Evolutionary conservation across 2,888 invertebrate species (phyloP).

Genomic region (Penaeus monodon): DNA sequence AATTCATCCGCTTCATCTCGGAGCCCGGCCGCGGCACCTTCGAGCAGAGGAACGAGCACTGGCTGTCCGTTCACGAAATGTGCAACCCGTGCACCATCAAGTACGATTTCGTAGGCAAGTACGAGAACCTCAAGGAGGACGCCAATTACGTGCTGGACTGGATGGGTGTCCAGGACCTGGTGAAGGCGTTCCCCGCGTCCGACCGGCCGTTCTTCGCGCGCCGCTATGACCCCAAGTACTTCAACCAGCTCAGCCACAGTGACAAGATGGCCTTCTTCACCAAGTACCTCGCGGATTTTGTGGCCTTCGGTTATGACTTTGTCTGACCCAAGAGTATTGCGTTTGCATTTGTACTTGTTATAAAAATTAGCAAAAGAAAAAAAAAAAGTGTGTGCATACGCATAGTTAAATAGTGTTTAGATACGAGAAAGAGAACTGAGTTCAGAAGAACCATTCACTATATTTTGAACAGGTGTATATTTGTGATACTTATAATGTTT

Average conservation of each 20-base stretch:
- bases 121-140: constrained; percentile 51
- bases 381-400: no score
- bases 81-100: constrained; percentile 50
- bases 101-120: constrained; percentile 56
- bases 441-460: no score
- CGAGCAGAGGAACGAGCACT: constrained; percentile 56
- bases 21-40: constrained; percentile 32
- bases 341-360: no score
- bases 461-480: no score
- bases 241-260: constrained; percentile 23
- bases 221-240: constrained; percentile 46
- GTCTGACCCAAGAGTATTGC: neutral
- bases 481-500: no score
- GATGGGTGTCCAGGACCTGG: constrained; percentile 30
- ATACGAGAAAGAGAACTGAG: no score
- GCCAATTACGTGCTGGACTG: constrained; percentile 43
- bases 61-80: constrained; percentile 49
- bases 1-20: constrained; percentile 55
- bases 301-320: constrained; percentile 33
- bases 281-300: constrained; percentile 44
- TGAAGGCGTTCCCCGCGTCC: constrained; percentile 21
- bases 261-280: constrained; percentile 33
- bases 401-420: no score
- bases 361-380: no score
- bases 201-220: constrained; percentile 42